Evolutionary conservation across 2,888 invertebrate species (phyloP).

Genomic region (Empis livida): DNA sequence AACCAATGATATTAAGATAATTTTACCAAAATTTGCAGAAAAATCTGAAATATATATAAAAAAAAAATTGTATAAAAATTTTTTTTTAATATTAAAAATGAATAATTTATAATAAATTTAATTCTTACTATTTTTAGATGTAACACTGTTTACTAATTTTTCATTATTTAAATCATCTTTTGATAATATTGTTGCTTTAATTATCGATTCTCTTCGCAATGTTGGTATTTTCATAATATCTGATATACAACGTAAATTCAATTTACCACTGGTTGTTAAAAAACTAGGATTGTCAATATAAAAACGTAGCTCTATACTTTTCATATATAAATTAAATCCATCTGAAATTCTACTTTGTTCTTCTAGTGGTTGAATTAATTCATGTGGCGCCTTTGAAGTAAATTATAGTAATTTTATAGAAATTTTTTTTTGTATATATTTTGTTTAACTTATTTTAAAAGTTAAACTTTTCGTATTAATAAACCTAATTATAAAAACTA

Average conservation of each 20-base stretch:
- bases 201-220: constrained; percentile 24
- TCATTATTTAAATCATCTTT: constrained; percentile 33
- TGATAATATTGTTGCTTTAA: constrained; percentile 29
- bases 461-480: no score
- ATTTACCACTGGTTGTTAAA: constrained; percentile 28
- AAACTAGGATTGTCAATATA: constrained; percentile 32
- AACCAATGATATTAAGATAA: no score
- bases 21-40: no score
- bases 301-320: constrained; percentile 32
- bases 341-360: constrained; percentile 31
- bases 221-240: constrained; percentile 28
- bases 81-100: no score
- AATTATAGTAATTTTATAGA: background rate
- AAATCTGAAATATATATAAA: no score
- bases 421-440: no score
- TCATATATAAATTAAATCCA: constrained; percentile 29
- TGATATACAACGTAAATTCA: constrained; percentile 30
- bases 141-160: constrained; percentile 25
- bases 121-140: constrained; percentile 10
- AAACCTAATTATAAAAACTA: no score
- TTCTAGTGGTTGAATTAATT: constrained; percentile 29
- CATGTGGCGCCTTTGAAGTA: constrained; percentile 24
- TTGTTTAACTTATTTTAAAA: no score
- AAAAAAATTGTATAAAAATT: no score
- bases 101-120: background rate